Evolutionary conservation across 2,113 vertebrate genomes (phyloP), one percentile per base, ranked within the genome.

Genomic region (Meleagris gallopavo): DNA sequence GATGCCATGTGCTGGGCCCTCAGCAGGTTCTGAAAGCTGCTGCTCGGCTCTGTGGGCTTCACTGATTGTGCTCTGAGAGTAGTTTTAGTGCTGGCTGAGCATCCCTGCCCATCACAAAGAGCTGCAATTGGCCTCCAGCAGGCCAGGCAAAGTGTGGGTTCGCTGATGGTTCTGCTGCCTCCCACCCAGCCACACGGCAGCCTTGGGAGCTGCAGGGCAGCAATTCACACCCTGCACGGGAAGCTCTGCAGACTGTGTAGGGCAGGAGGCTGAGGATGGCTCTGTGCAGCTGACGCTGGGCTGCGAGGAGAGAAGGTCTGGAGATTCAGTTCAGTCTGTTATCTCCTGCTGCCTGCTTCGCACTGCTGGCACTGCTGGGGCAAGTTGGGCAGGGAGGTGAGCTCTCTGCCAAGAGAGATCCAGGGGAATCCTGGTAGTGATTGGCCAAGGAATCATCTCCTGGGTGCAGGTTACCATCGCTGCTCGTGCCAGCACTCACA

Each of bases 251-350:
- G 60, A 24, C 21, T 32, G 13, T 15, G n/a, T 4, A 34, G n/a
- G 58, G 34, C 21, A 36, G 21, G 22, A 36, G 13, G 14, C 34
- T 22, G 22, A 61, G 58, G 58, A 36, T 25, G 34, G n/a, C 58
- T 34, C n/a, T 9, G 21, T 34, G n/a, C 58, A 60, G 58, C 58
- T 60, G 58, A 22, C 12, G 58, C 58, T 60, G 58, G n/a, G 40
- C 38, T 17, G 71, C 8, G 8, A 22, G 13, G 54, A 74, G 52
- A 19, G 54, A 55, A 30, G 10, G 30, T 54, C 16, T 30, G 27
- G 52, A 54, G 52, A 17, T 54, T 54, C 27, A 30, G 64, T 18
- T 96, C 93, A 95, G 54, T 96, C 70, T 25, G 90, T 70, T 95
- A 16, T 71, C 36, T 3, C 50, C 32, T 3, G 8, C 48, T n/a